Conservation (phyloP, 2,113 vertebrate genomes). For the Solea senegalensis region DNA sequence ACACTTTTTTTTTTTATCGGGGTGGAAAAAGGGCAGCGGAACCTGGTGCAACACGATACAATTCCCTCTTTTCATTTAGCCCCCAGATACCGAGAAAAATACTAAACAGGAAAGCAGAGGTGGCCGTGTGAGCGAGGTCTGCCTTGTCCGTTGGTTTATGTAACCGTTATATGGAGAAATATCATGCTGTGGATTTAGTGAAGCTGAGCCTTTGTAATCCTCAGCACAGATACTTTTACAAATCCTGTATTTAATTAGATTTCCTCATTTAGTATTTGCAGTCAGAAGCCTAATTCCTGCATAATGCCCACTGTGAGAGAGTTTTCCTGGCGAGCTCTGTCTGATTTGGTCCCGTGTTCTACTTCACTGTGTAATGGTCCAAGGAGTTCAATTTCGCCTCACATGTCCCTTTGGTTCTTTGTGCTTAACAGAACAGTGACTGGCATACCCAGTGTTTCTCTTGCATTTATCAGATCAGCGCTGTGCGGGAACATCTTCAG, state of each 20-base stretch:
- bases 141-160: slow-evolving; percentile 62
- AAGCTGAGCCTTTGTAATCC: slow-evolving; percentile 76
- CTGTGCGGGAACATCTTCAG: not conserved
- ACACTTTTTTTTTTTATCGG: not conserved
- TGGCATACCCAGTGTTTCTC: slow-evolving; percentile 40
- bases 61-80: not conserved
- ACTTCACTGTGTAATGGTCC: slow-evolving; percentile 67
- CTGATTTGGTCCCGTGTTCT: slow-evolving; percentile 46
- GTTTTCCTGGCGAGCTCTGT: slow-evolving; percentile 44
- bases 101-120: slow-evolving; percentile 8
- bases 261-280: slow-evolving; percentile 74
- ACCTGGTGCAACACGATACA: not conserved
- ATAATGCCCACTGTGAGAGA: slow-evolving; percentile 60
- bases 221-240: slow-evolving; percentile 75
- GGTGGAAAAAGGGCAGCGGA: not conserved
- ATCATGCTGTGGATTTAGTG: slow-evolving; percentile 64
- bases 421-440: slow-evolving; percentile 14
- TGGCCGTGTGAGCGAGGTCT: slow-evolving; percentile 36
- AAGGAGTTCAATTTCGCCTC: slow-evolving; percentile 59
- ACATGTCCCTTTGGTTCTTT: slow-evolving; percentile 39
- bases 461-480: slow-evolving; percentile 50
- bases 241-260: slow-evolving; percentile 80
- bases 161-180: slow-evolving; percentile 64
- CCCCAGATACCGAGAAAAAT: not conserved
- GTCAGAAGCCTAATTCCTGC: slow-evolving; percentile 69